A percentile compares a stretch with the other conserved stretches of the same genome.
Conservation (phyloP, 2,797 vertebrate species). For the Meriones psammophilus region DNA sequence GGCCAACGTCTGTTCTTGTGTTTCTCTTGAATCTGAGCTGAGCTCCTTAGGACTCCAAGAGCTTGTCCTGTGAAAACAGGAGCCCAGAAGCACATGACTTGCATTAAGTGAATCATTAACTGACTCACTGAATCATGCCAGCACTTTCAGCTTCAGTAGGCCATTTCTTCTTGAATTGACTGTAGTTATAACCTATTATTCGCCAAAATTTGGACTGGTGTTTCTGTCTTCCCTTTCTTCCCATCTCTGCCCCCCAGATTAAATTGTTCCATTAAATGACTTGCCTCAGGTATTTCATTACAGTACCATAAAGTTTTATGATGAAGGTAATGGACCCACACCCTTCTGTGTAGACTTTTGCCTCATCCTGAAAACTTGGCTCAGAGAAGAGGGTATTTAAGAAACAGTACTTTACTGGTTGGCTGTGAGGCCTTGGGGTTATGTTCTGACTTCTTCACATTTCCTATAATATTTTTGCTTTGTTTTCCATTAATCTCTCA, state of each 20-base stretch:
- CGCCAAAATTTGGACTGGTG: not conserved
- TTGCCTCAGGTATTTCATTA: not conserved
- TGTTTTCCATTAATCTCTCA: not conserved
- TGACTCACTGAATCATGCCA: not conserved
- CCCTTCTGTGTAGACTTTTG: not conserved
- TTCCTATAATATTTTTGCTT: not conserved
- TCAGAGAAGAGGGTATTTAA: not conserved
- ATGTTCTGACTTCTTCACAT: not conserved
- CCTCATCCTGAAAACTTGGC: not conserved
- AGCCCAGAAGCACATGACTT: not conserved
- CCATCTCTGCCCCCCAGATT: not conserved
- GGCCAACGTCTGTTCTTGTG: not conserved
- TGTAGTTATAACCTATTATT: not conserved
- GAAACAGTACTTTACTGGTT: rapidly evolving
- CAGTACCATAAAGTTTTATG: not conserved
- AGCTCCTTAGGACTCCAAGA: not conserved
- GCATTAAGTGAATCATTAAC: not conserved
- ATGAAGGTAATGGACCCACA: no score
- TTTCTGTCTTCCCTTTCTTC: not conserved
- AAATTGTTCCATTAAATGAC: not conserved
- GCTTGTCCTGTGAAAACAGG: not conserved
- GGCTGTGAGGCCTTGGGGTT: not conserved
- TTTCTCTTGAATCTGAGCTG: not conserved
- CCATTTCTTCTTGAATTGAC: not conserved
- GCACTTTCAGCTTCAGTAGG: not conserved